Percentiles rank a stretch among this genome's conserved stretches.
Evolutionary conservation across 2,888 invertebrate genomes (phyloP).

Genomic region (Rhimphoctona megacephalus): DNA sequence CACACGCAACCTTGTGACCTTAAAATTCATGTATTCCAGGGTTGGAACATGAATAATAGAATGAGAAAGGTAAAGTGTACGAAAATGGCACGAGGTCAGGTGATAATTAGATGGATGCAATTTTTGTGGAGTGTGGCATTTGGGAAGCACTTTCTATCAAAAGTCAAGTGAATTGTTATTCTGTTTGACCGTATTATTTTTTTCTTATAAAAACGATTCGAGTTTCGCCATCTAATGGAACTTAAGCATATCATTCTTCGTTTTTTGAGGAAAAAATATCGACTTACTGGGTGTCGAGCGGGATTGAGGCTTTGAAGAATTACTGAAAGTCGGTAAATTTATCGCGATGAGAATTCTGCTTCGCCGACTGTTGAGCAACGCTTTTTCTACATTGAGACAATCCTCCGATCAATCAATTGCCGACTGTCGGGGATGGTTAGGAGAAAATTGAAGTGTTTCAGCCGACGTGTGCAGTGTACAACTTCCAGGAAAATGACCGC

Average conservation of each 20-base stretch:
- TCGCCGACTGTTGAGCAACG: background rate
- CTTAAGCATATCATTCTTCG: background rate
- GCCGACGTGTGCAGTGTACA: background rate
- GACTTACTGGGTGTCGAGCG: background rate
- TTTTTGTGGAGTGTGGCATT: conserved; percentile 45
- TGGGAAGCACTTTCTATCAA: conserved; percentile 10
- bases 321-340: background rate
- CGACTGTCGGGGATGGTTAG: background rate
- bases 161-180: conserved; percentile 49
- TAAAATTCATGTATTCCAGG: conserved; percentile 35
- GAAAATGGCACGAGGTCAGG: conserved; percentile 47
- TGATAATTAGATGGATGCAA: conserved; percentile 44
- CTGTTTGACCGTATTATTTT: conserved; percentile 18
- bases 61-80: conserved; percentile 32
- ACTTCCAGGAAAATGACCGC: background rate
- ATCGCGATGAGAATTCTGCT: background rate
- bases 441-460: background rate
- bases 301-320: background rate
- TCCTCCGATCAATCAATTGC: background rate
- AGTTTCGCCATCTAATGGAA: conserved; percentile 1
- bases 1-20: conserved; percentile 37
- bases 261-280: background rate
- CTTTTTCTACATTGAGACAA: background rate
- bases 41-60: conserved; percentile 57
- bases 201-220: background rate